A percentile compares a stretch with the other conserved stretches of the same genome.
phyloP scores from a whole-genome alignment of 2,113 vertebrate species.

The Thinocorus orbignyianus region DNA sequence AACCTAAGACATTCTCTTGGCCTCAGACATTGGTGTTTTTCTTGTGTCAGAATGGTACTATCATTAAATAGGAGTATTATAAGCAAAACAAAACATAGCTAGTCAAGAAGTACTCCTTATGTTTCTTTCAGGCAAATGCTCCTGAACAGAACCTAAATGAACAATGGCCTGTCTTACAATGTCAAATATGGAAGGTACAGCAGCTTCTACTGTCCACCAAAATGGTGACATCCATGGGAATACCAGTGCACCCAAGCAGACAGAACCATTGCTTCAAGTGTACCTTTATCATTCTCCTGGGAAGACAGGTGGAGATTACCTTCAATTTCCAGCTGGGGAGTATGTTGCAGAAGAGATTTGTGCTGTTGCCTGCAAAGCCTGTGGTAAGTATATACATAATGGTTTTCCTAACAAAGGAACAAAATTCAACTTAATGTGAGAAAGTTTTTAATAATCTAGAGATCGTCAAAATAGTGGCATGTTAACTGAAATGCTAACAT shows the following conservation, averaged over 20 bases:
- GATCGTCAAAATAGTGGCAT: background rate
- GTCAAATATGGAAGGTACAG: slow-evolving; percentile 81
- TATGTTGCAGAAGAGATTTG: slow-evolving; percentile 92
- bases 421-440: background rate
- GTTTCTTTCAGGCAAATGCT: slow-evolving; percentile 56
- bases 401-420: background rate
- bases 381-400: slow-evolving; percentile 79
- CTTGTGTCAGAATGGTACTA: background rate
- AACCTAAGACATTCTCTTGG: background rate
- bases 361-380: slow-evolving; percentile 86
- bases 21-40: background rate
- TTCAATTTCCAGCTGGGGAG: slow-evolving; percentile 84
- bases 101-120: background rate
- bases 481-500: background rate
- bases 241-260: slow-evolving; percentile 65
- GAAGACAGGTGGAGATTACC: slow-evolving; percentile 64
- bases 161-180: slow-evolving; percentile 86
- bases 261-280: slow-evolving; percentile 77
- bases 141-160: slow-evolving; percentile 52
- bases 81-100: background rate
- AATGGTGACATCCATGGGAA: slow-evolving; percentile 75
- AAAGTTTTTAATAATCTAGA: background rate
- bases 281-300: slow-evolving; percentile 83
- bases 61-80: background rate
- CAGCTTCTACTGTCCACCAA: slow-evolving; percentile 59